phyloP scores from a whole-genome alignment of 2,797 vertebrate species.

The Octomys mimax region DNA sequence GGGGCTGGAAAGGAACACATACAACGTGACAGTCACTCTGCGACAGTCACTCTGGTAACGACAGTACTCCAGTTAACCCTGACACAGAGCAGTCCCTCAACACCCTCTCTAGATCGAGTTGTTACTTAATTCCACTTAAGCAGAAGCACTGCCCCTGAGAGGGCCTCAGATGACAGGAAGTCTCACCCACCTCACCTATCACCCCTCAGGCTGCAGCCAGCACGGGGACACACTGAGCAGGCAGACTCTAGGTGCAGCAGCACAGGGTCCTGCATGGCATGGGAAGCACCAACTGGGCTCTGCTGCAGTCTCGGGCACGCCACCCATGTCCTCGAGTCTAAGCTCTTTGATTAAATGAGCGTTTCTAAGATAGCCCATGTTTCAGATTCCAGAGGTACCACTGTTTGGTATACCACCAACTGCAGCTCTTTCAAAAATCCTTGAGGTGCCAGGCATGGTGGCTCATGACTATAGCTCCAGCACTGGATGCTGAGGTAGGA shows the following conservation, averaged over 20 bases:
- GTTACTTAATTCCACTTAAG: slow-evolving; percentile 30
- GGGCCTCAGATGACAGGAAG: neutral
- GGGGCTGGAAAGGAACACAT: neutral
- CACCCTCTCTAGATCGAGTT: slow-evolving; percentile 1
- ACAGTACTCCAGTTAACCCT: neutral
- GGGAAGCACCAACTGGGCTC: neutral
- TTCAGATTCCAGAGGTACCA: neutral
- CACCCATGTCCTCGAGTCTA: neutral
- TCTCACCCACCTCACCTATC: neutral
- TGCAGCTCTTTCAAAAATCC: neutral
- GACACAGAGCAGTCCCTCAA: neutral
- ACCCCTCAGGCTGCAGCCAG: no score
- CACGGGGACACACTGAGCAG: neutral
- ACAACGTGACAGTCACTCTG: neutral
- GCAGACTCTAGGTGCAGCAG: neutral
- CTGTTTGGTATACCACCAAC: neutral
- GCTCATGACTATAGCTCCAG: neutral
- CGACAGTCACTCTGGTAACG: neutral
- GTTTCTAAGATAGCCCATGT: neutral
- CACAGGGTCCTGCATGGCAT: neutral
- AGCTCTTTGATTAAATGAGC: neutral
- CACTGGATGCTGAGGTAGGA: neutral
- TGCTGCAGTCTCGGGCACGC: neutral
- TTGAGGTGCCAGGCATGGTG: neutral
- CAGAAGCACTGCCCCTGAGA: neutral